Percentiles rank a stretch among this genome's conserved stretches.
Conservation (phyloP, 2,888 invertebrate species). For the Melitaea athalia region DNA sequence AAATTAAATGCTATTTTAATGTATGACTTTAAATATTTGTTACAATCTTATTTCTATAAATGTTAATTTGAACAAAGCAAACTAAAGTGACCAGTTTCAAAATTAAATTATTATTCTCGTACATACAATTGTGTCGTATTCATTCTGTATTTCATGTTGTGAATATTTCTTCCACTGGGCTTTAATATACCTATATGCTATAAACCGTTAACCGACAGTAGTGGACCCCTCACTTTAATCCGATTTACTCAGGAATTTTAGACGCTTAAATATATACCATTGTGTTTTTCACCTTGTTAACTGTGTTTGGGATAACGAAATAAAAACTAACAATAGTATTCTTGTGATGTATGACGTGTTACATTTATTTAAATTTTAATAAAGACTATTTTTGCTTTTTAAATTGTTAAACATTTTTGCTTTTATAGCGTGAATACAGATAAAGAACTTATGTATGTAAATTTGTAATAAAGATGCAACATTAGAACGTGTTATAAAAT, state of each 20-base stretch:
- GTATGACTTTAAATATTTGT: too few species aligned
- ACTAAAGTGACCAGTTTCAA: background rate
- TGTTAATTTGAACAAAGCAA: background rate
- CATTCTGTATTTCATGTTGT: constrained; percentile 36
- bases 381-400: background rate
- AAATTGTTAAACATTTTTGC: background rate
- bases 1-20: too few species aligned
- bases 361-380: background rate
- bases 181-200: background rate
- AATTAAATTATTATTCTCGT: background rate
- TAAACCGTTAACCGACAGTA: constrained; percentile 16
- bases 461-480: constrained; percentile 22
- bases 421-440: constrained; percentile 1
- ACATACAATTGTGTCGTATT: constrained; percentile 17
- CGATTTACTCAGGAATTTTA: constrained; percentile 23
- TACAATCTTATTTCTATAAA: background rate
- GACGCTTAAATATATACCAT: background rate
- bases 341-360: background rate
- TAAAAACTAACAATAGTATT: background rate
- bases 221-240: constrained; percentile 28
- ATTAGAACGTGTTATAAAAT: constrained; percentile 27
- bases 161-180: constrained; percentile 60
- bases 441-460: constrained; percentile 1
- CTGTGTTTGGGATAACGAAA: constrained; percentile 6
- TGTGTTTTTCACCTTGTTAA: constrained; percentile 16